Evolutionary conservation across 2,113 vertebrate species (phyloP).

Genomic region (Corythornis vintsioides): DNA sequence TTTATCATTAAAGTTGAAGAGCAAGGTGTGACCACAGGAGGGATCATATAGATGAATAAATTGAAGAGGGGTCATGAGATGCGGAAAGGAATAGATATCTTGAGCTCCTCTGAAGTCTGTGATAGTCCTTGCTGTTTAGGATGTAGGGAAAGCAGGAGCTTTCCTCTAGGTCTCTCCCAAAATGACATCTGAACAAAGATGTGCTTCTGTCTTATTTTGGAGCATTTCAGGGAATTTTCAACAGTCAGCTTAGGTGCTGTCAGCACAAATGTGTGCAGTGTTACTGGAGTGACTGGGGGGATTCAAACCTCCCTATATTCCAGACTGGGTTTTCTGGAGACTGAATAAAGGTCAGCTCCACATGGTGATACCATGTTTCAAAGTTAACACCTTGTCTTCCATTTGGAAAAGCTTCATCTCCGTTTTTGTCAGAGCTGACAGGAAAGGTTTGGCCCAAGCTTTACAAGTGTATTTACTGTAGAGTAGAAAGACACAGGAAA

Average conservation of each 20-base stretch:
- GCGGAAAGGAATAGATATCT: not conserved
- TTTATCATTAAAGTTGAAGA: not conserved
- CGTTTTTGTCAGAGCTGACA: not conserved
- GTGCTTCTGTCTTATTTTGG: not conserved
- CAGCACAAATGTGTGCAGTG: not conserved
- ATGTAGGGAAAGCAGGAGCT: not conserved
- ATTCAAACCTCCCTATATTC: not conserved
- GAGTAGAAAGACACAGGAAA: not conserved
- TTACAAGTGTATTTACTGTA: not conserved
- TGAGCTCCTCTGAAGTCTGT: not conserved
- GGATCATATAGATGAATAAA: not conserved
- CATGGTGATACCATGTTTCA: not conserved
- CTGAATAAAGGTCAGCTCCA: not conserved
- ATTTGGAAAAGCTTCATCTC: not conserved
- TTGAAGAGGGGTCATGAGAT: not conserved
- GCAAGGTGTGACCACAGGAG: not conserved
- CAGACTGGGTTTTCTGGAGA: not conserved
- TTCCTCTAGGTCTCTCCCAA: not conserved
- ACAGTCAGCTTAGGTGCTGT: not conserved
- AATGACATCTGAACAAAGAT: rapidly evolving
- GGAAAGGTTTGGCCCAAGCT: not conserved
- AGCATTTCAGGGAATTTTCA: not conserved
- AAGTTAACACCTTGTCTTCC: not conserved
- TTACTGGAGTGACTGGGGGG: not conserved
- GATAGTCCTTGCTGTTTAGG: not conserved